phyloP scores from a whole-genome alignment of 2,888 invertebrate genomes.

The Busseola fusca region DNA sequence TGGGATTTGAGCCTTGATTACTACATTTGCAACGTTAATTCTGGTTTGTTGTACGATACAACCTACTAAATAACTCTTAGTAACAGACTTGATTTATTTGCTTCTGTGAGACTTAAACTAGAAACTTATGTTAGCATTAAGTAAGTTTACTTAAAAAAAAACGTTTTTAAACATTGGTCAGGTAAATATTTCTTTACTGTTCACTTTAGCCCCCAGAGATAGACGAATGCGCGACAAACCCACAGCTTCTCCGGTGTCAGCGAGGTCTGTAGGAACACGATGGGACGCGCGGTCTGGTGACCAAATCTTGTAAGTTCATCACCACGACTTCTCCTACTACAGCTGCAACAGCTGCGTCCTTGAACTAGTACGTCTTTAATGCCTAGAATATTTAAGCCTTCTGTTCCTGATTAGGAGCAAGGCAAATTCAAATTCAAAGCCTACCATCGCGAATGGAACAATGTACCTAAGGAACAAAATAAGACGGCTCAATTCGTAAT shows the following conservation, averaged over 20 bases:
- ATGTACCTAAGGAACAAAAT: conserved; percentile 12
- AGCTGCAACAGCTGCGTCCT: conserved; percentile 47
- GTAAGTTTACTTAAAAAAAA: not conserved
- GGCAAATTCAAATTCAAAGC: not conserved
- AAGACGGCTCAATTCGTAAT: conserved; percentile 22
- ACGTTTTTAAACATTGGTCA: not conserved
- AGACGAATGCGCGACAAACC: conserved; percentile 92
- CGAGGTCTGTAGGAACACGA: conserved; percentile 94
- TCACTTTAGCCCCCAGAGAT: conserved; percentile 88
- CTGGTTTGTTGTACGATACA: not conserved
- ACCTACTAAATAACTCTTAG: not conserved
- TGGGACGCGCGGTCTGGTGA: conserved; percentile 92
- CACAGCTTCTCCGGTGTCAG: conserved; percentile 88
- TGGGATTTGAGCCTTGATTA: conserved; percentile 24
- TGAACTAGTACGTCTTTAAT: conserved; percentile 57
- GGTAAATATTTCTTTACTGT: not conserved
- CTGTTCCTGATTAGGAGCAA: not conserved
- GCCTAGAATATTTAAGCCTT: not conserved
- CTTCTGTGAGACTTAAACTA: not conserved
- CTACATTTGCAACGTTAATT: conserved; percentile 8
- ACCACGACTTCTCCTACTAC: conserved; percentile 66
- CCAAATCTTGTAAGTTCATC: conserved; percentile 74
- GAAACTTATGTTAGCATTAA: not conserved
- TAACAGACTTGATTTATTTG: not conserved
- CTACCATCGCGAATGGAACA: conserved; percentile 6